These are phyloP conservation scores for Geotrypetes seraphini DNA, from an alignment of 2,797 vertebrate species.

Conservation along the genomic window DNA sequence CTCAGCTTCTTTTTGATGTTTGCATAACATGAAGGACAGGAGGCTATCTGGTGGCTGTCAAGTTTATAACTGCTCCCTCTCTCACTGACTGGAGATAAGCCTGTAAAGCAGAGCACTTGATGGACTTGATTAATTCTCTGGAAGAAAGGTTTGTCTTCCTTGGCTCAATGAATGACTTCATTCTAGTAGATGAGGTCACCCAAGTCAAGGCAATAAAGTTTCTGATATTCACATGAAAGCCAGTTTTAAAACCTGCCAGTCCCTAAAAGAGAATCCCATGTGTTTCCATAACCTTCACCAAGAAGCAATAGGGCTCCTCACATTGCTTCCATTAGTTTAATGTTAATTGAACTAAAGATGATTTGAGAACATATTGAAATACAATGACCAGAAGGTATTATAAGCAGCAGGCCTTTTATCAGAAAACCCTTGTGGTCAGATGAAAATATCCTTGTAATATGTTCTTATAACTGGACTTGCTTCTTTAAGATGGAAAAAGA, in stretches of 20 bases:
- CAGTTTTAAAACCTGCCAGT: constrained; percentile 38
- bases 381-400: too few species aligned
- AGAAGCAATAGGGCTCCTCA: background rate
- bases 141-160: constrained; percentile 80
- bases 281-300: constrained; percentile 38
- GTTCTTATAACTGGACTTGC: too few species aligned
- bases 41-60: constrained; percentile 73
- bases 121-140: constrained; percentile 83
- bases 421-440: too few species aligned
- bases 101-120: constrained; percentile 52
- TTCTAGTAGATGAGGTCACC: constrained; percentile 80
- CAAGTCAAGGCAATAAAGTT: constrained; percentile 77
- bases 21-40: too few species aligned
- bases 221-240: constrained; percentile 72
- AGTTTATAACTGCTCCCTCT: constrained; percentile 63
- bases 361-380: too few species aligned
- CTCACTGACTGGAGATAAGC: constrained; percentile 62
- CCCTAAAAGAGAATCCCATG: constrained; percentile 38
- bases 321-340: too few species aligned
- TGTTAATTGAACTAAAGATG: too few species aligned
- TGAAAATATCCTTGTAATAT: too few species aligned
- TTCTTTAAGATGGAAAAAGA: too few species aligned
- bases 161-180: constrained; percentile 83
- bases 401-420: too few species aligned
- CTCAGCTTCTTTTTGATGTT: constrained; percentile 28